Percentiles rank a stretch among this genome's conserved stretches.
These are phyloP conservation scores for Papilio polytes DNA, from an alignment of 1,140 invertebrate genomes.

Conservation along the genomic window DNA sequence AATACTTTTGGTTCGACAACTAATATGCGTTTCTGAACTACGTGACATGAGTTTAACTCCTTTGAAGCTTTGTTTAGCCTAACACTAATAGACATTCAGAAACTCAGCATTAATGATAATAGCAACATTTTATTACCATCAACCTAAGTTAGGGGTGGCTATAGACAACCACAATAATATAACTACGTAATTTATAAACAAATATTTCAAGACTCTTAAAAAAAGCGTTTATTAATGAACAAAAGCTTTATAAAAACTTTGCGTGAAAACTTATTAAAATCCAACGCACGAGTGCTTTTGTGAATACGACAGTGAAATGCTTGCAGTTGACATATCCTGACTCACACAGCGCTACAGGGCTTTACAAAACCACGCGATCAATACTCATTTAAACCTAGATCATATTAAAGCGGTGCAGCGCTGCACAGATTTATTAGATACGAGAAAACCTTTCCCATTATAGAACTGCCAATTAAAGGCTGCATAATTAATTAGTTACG, in stretches of 20 bases:
- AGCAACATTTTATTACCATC: too few species aligned
- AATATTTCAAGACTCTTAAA: not conserved
- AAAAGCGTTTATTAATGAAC: not conserved
- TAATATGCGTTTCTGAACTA: too few species aligned
- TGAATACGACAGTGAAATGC: slow-evolving; percentile 20
- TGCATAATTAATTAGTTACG: too few species aligned
- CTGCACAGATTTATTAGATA: not conserved
- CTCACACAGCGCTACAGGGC: not conserved
- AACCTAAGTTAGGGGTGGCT: too few species aligned
- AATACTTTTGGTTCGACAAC: too few species aligned
- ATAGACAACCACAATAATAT: not conserved
- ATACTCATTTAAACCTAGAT: not conserved
- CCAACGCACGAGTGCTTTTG: slow-evolving; percentile 31
- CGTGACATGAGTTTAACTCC: too few species aligned
- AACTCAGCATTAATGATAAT: too few species aligned
- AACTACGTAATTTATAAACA: not conserved
- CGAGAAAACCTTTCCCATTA: not conserved
- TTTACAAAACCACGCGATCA: slow-evolving; percentile 8
- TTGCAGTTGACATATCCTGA: slow-evolving; percentile 21
- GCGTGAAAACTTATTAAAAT: slow-evolving; percentile 18
- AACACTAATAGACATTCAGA: too few species aligned
- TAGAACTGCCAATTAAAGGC: too few species aligned
- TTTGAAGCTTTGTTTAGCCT: too few species aligned
- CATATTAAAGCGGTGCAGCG: not conserved
- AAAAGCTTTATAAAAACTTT: slow-evolving; percentile 4